Evolutionary conservation across 2,888 invertebrate species (phyloP).

Genomic region (Parasteatoda lunata): DNA sequence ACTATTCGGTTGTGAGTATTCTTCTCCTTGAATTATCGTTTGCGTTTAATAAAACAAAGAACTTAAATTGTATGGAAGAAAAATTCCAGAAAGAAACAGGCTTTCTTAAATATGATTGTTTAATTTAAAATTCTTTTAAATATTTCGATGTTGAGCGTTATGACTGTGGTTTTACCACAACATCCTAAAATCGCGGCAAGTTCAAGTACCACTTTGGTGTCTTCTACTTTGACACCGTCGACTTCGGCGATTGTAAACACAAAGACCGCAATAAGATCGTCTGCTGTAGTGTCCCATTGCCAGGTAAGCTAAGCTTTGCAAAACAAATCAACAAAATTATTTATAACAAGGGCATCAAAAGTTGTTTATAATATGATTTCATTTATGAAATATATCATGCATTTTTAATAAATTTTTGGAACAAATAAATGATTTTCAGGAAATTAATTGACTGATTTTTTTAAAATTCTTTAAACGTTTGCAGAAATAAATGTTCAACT

Average conservation of each 20-base stretch:
- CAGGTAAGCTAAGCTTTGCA: constrained; percentile 27
- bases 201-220: constrained; percentile 7
- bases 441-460: too few relatives aligned
- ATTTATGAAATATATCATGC: not conserved
- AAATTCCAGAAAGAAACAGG: not conserved
- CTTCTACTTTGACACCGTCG: constrained; percentile 18
- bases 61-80: not conserved
- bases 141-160: constrained; percentile 62
- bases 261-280: constrained; percentile 19
- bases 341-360: not conserved
- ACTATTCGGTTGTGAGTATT: not conserved
- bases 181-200: constrained; percentile 43
- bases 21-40: not conserved
- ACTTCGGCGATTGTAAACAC: constrained; percentile 25
- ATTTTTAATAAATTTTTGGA: not conserved
- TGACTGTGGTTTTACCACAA: constrained; percentile 65
- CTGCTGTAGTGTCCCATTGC: constrained; percentile 33
- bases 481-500: too few relatives aligned
- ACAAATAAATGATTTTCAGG: not conserved
- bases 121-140: not conserved
- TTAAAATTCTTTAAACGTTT: too few relatives aligned
- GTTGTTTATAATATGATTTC: too few relatives aligned
- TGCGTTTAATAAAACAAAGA: not conserved
- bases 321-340: not conserved
- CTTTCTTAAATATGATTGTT: constrained; percentile 2